phyloP scores from a whole-genome alignment of 2,797 vertebrate genomes.

The Malacoraja senta region DNA sequence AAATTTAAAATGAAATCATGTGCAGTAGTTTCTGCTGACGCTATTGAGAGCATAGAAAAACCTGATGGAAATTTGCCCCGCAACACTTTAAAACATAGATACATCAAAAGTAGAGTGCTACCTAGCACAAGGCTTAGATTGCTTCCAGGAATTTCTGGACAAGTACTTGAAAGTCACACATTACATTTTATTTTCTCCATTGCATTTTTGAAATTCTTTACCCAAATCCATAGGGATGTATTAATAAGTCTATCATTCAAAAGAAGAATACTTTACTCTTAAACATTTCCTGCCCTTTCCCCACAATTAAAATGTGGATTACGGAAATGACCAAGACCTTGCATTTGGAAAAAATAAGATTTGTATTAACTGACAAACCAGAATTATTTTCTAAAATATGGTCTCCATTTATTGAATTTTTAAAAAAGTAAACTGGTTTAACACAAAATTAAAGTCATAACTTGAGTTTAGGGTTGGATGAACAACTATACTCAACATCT shows the following conservation, averaged over 20 bases:
- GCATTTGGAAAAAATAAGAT: too few species aligned
- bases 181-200: neutral
- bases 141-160: neutral
- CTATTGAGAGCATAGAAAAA: neutral
- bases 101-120: neutral
- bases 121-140: neutral
- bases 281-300: neutral
- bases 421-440: too few species aligned
- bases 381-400: too few species aligned
- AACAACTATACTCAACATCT: too few species aligned
- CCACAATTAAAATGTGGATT: too few species aligned
- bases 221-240: neutral
- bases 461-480: too few species aligned
- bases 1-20: neutral
- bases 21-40: neutral
- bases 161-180: neutral
- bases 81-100: neutral
- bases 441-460: too few species aligned
- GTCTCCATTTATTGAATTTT: too few species aligned
- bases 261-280: neutral
- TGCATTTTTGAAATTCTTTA: neutral
- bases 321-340: too few species aligned
- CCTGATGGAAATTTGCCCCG: neutral
- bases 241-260: neutral
- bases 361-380: too few species aligned